These are phyloP conservation scores for Oikopleura albicans DNA, from an alignment of 23 tunicate genomes.

Conservation along the genomic window DNA sequence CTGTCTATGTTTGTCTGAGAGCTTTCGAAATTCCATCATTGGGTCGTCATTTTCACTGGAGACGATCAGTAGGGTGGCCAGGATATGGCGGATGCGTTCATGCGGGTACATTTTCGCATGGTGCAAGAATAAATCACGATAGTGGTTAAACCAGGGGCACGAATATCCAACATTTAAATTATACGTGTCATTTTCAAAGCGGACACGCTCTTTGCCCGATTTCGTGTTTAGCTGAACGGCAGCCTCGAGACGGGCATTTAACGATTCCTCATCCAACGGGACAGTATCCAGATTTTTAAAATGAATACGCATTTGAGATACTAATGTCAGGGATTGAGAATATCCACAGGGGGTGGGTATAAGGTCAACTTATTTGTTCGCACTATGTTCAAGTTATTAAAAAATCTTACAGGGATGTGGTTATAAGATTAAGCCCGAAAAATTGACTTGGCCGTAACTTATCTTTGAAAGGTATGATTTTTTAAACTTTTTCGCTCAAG, in stretches of 20 bases:
- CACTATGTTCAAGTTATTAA: too few relatives aligned
- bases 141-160: not conserved
- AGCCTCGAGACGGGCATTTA: not conserved
- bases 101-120: not conserved
- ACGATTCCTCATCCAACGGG: not conserved
- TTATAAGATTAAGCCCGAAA: too few relatives aligned
- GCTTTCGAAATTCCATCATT: not conserved
- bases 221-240: not conserved
- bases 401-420: too few relatives aligned
- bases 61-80: not conserved
- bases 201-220: not conserved
- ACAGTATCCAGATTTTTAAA: too few relatives aligned
- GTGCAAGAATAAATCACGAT: not conserved
- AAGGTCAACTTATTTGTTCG: too few relatives aligned
- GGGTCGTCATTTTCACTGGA: not conserved
- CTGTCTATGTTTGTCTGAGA: not conserved
- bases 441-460: too few relatives aligned
- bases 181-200: not conserved
- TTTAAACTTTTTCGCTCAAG: too few relatives aligned
- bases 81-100: not conserved
- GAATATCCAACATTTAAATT: not conserved
- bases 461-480: too few relatives aligned
- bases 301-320: too few relatives aligned
- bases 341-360: too few relatives aligned
- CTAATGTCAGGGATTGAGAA: too few relatives aligned